phyloP scores from a whole-genome alignment of 1,140 invertebrate species.

The Saccostrea echinata region DNA sequence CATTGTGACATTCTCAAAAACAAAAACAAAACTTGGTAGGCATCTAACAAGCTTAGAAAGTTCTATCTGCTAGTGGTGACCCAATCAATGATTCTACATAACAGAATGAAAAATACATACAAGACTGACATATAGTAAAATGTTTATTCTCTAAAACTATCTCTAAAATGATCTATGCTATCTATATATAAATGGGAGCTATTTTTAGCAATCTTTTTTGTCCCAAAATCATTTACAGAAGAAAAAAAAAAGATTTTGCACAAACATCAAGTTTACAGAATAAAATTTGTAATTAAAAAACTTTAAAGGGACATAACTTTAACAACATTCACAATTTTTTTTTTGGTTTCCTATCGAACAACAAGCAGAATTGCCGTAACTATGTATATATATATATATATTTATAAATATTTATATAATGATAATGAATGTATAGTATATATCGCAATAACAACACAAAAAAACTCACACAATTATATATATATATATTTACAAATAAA shows the following conservation, averaged over 20 bases:
- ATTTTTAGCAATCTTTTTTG: slow-evolving; percentile 42
- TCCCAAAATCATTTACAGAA: slow-evolving; percentile 10
- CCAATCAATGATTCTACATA: not conserved
- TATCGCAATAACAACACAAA: slow-evolving; percentile 35
- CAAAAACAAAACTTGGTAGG: not conserved
- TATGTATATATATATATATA: slow-evolving; percentile 37
- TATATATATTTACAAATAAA: slow-evolving; percentile 38
- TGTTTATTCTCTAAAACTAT: slow-evolving; percentile 57
- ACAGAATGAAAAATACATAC: not conserved
- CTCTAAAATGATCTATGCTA: slow-evolving; percentile 55
- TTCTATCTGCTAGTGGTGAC: not conserved
- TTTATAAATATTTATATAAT: slow-evolving; percentile 40
- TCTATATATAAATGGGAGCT: slow-evolving; percentile 48
- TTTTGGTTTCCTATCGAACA: slow-evolving; percentile 11
- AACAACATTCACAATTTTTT: slow-evolving; percentile 40
- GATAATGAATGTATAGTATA: slow-evolving; percentile 42
- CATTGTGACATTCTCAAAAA: not conserved
- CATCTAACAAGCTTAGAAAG: not conserved
- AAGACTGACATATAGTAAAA: slow-evolving; percentile 47
- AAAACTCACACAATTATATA: slow-evolving; percentile 27
- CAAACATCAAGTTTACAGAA: slow-evolving; percentile 45
- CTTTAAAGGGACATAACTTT: slow-evolving; percentile 46
- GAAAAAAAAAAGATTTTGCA: slow-evolving; percentile 12
- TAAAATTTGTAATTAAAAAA: slow-evolving; percentile 44
- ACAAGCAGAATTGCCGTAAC: slow-evolving; percentile 39